Base-by-base conservation (phyloP, 2,888 invertebrate species). In the Leptogaster cylindrica region DNA sequence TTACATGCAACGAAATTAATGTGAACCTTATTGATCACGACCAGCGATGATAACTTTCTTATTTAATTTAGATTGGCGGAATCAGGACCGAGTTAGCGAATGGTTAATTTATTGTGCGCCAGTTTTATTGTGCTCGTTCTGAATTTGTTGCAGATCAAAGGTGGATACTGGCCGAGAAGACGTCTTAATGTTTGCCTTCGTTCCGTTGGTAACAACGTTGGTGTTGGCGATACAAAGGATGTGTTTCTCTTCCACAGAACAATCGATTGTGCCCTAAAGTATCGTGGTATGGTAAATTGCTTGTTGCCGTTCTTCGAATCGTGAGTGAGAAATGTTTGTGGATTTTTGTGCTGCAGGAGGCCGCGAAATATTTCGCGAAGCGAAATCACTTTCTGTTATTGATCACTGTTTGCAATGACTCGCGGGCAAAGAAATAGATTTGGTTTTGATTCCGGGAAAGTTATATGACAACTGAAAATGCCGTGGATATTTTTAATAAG, bases 31-130 rank as follows among this genome's bases (percentile, higher is more conserved):
- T 61, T 61, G 61, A 61, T 61, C 61, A 44, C 61, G 61, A 61
- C 14, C 41, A 44, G 61, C 44, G 61, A 61, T 61, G 61, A 61
- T 61, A 41, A 61, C 61, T 61, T 61, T 61, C 61, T 61, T 61
- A 61, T 61, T 61, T 61, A 61, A 61, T 61, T 61, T 61, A 44
- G 61, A 61, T 61, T 61, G 61, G 61, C 61, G 44, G 61, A 31
- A 61, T 61, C 44, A 44, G 61, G 44, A 14, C 61, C 28, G 27
- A 41, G 27, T 41, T 61, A 61, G 41, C 27, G 44, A 44, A 31
- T 28, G 44, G 61, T 12, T 61, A 61, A 44, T 61, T 44, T 61
- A 61, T 61, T 41, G 39, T 6, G 27, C 25, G 61, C 10, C 41
- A 16, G 12, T 41, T 16, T 55, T 44, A 27, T 61, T 23, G 41